Base-by-base conservation (phyloP, 2,888 invertebrate genomes). In the Chrysodeixis includens region DNA sequence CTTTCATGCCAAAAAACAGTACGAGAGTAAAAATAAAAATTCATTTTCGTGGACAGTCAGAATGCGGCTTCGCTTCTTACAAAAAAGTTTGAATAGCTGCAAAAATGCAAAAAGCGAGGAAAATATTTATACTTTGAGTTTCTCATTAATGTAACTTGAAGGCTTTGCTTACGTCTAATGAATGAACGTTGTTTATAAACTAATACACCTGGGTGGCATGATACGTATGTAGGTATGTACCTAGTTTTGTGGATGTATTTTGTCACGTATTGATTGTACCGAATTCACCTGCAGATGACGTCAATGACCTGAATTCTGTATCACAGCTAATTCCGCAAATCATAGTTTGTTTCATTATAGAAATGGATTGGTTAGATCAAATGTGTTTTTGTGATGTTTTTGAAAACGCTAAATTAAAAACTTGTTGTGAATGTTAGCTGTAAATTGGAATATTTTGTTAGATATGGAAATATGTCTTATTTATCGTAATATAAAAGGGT, bases 201-300 rank as follows among this genome's bases (percentile, higher is more conserved):
- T 56, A 46, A 52, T 35, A 16, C 54, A 74, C 53, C 44, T 66
- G 71, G 71, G 66, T 74, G 74, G 73, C 30, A 62, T 26, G 58
- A 61, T 61, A 40, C 8, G 26, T 61, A 40, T 7, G 26, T 67
- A 40, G 5, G n/a, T 40, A n/a, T n/a, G 61, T 49, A 40, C 61
- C 64, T 73, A 62, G 56, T 40, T 40, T 40, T 40, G 12, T 40
- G 40, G 40, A 60, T 62, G 6, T 62, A 61, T 77, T 69, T 66
- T 44, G 64, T 71, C 71, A 74, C 74, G 71, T 71, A 77, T 66
- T 64, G 60, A 61, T 51, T 64, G 53, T 20, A 54, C 46, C 18
- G 57, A 57, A 77, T 77, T 53, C 56, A 71, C 74, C 66, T 77
- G 66, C 67, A 64, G 70, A 67, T n/a, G 66, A 40, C 40, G 40